phyloP scores from a whole-genome alignment of 2,113 vertebrate genomes.

The Seriola quinqueradiata region DNA sequence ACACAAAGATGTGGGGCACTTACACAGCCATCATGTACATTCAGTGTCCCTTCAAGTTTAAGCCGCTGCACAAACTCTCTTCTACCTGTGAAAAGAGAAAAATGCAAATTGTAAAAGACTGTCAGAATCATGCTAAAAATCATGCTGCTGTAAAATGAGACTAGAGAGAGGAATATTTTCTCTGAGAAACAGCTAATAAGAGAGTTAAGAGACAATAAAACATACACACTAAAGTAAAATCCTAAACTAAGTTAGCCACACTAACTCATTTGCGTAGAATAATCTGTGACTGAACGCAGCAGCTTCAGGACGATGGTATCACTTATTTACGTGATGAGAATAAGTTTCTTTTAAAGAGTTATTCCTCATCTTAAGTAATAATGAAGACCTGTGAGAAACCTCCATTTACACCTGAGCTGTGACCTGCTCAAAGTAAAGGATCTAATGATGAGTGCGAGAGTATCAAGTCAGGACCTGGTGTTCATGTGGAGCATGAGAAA shows the following conservation, averaged over 20 bases:
- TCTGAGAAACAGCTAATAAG: background rate
- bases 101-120: background rate
- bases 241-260: too few relatives aligned
- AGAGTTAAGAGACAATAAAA: background rate
- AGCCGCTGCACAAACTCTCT: slow-evolving; percentile 99
- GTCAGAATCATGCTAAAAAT: background rate
- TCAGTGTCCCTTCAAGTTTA: slow-evolving; percentile 97
- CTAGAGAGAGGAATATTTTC: background rate
- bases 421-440: background rate
- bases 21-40: slow-evolving; percentile 98
- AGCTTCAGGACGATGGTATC: too few relatives aligned
- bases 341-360: too few relatives aligned
- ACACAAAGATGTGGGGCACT: slow-evolving; percentile 78
- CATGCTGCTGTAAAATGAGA: background rate
- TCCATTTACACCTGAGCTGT: background rate
- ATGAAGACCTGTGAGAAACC: background rate
- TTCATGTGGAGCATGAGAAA: background rate
- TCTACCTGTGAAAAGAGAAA: slow-evolving; percentile 87
- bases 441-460: too few relatives aligned
- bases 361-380: background rate
- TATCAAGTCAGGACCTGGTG: background rate
- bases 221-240: background rate
- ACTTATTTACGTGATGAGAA: too few relatives aligned
- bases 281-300: too few relatives aligned
- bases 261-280: too few relatives aligned